Conservation (phyloP, 2,888 invertebrate species). For the Drosophila peninsularis region DNA sequence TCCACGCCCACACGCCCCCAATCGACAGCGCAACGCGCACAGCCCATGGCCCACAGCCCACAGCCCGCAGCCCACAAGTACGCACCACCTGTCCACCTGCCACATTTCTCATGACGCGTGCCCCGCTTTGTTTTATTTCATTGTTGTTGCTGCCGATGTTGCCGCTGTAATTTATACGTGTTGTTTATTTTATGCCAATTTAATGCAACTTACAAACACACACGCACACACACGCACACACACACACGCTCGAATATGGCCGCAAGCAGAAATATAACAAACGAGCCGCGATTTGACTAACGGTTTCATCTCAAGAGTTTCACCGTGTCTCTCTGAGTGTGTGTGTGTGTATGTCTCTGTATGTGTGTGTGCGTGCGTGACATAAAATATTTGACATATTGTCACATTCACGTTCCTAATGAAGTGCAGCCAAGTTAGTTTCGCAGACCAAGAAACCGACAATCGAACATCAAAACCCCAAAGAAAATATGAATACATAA, state of each 20-base stretch:
- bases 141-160: conserved; percentile 36
- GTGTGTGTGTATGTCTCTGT: conserved; percentile 4
- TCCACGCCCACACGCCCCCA: conserved; percentile 12
- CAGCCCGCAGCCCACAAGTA: background rate
- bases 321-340: background rate
- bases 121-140: conserved; percentile 40
- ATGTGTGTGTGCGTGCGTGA: conserved; percentile 19
- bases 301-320: conserved; percentile 19
- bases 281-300: conserved; percentile 53
- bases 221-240: conserved; percentile 11
- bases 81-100: conserved; percentile 50
- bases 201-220: conserved; percentile 64
- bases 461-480: conserved; percentile 20
- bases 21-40: background rate
- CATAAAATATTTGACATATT: conserved; percentile 65
- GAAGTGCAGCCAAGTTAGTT: conserved; percentile 43
- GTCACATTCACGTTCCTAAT: conserved; percentile 43
- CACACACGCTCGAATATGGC: conserved; percentile 14
- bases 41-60: background rate
- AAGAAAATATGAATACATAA: background rate
- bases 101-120: conserved; percentile 61
- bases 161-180: conserved; percentile 73
- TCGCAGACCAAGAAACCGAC: conserved; percentile 15
- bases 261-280: conserved; percentile 46
- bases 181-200: conserved; percentile 79